Conservation (phyloP, 2,888 invertebrate species). For the Drosophila mulleri region DNA sequence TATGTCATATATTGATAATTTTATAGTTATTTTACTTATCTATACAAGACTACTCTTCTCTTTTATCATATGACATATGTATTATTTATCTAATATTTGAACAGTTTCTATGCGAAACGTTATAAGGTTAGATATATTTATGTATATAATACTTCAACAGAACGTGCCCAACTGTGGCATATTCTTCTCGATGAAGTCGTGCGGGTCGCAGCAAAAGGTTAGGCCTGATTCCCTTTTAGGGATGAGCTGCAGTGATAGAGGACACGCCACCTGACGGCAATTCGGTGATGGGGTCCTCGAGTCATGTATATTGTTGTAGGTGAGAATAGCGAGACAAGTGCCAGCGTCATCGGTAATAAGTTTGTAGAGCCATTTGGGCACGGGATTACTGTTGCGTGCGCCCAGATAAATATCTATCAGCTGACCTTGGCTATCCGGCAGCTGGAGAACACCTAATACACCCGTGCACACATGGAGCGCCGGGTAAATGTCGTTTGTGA, state of each 20-base stretch:
- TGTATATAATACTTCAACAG: conserved; percentile 2
- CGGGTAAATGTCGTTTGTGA: neutral
- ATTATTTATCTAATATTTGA: neutral
- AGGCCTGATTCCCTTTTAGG: conserved; percentile 14
- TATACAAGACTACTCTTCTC: neutral
- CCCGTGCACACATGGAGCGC: conserved; percentile 49
- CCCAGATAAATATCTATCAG: conserved; percentile 34
- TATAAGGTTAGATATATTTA: neutral
- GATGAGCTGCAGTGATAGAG: neutral
- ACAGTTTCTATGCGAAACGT: neutral
- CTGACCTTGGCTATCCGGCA: conserved; percentile 2
- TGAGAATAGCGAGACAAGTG: conserved; percentile 34
- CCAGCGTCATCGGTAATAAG: conserved; percentile 26
- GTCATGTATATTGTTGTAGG: conserved; percentile 46
- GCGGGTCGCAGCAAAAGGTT: conserved; percentile 48
- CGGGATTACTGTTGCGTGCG: conserved; percentile 13
- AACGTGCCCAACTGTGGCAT: neutral
- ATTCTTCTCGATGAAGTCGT: conserved; percentile 37
- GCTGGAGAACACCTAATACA: conserved; percentile 33
- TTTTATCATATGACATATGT: neutral
- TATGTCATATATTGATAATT: too few species aligned
- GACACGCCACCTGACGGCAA: conserved; percentile 28
- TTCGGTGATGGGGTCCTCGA: neutral
- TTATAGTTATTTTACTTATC: neutral
- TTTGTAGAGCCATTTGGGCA: conserved; percentile 61